Base-by-base conservation (phyloP, 1,140 invertebrate species). In the Scaptomyza hsui region DNA sequence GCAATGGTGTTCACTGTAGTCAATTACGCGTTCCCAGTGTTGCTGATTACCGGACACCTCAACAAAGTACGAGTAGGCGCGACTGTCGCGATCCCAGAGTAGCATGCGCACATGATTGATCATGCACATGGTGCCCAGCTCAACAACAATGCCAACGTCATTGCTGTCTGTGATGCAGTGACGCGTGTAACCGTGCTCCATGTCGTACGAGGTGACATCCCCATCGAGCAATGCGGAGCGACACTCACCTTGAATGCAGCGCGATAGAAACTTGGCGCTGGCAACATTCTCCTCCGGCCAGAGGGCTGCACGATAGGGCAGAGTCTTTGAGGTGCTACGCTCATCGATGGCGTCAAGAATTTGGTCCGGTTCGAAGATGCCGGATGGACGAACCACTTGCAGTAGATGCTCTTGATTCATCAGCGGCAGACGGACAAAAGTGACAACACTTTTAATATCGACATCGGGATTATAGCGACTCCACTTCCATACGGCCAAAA, bases 21-120 rank as follows among this genome's bases (percentile, higher is more conserved):
- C 98, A 42, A 99, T 94, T 26, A 99, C 95, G 62, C 95, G 94
- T 55, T 97, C 94, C 98, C 98, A 99, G 91, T 99, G 96, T 92
- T 97, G 96, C 91, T 97, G 95, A 94, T 99, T 97, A 92, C 99
- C 97, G 0, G 97, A 99, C 9, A 99, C 96, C 92, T 99, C 98
- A 65, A 99, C 95, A 88, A 95, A 99, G 92, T 99, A 99, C 0
- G 97, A 98, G 93, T 99, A 99, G 1, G 97, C 98, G 64, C 98
- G 95, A 86, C 95, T 94, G 92, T 99, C 98, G 78, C 95, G 93
- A 92, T 99, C 98, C 98, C 98, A 99, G 0, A 99, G 93, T 47
- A 99, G 93, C 94, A 99, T 94, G 76, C 95, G 95, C 45, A 99
- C 94, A 85, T 98, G 96, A 93, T 99, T 99, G 70, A 99, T 94